Conservation (phyloP, 2,113 vertebrate species). For the Labeo rohita region DNA sequence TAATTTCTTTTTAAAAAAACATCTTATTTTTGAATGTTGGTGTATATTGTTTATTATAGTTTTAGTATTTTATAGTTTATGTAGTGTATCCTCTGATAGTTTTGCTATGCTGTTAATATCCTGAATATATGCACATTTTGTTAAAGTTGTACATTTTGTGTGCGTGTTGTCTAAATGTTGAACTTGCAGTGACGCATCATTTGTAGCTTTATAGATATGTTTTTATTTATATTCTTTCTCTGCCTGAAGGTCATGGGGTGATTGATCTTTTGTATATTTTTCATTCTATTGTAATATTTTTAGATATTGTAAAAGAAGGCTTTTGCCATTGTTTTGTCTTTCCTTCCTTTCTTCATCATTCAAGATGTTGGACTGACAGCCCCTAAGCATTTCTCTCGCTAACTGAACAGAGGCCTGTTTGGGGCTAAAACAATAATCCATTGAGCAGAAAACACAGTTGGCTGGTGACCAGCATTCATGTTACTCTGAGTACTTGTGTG, state of each 20-base stretch:
- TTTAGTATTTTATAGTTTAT: not conserved
- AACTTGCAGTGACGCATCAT: not conserved
- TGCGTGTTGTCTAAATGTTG: not conserved
- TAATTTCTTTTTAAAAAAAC: not conserved
- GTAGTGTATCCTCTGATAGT: not conserved
- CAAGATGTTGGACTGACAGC: conserved; percentile 32
- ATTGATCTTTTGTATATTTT: not conserved
- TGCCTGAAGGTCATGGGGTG: not conserved
- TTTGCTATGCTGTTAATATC: not conserved
- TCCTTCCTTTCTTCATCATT: conserved; percentile 33
- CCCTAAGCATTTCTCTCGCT: conserved; percentile 19
- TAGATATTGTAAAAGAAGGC: not conserved
- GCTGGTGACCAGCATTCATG: conserved; percentile 68
- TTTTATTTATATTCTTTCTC: not conserved
- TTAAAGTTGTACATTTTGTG: not conserved
- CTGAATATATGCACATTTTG: not conserved
- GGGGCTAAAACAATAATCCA: conserved; percentile 69
- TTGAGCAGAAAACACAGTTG: conserved; percentile 66
- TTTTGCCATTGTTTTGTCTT: conserved; percentile 17
- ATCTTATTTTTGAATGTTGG: not conserved
- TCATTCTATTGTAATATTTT: not conserved
- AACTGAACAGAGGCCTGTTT: conserved; percentile 50
- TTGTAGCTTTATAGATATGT: not conserved
- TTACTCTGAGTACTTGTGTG: conserved; percentile 57
- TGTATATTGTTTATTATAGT: not conserved